phyloP scores from a whole-genome alignment of 2,888 invertebrate species.

The Andricus quercusramuli region DNA sequence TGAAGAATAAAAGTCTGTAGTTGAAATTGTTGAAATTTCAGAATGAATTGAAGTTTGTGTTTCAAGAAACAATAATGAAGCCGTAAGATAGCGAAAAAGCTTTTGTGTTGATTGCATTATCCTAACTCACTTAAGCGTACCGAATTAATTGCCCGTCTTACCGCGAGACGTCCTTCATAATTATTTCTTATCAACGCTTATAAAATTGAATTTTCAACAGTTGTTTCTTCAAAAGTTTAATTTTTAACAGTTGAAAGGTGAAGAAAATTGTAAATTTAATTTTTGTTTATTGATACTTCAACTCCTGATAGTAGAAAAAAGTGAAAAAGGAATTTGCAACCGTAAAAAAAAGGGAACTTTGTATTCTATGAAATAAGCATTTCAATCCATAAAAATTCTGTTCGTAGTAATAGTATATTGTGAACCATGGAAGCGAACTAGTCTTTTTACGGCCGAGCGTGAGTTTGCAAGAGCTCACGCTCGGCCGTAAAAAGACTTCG shows the following conservation, averaged over 20 bases:
- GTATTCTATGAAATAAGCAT: neutral
- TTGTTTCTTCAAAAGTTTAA: neutral
- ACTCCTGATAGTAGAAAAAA: too few species aligned
- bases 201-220: neutral
- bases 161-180: neutral
- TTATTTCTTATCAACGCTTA: conserved; percentile 2
- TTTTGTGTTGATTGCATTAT: neutral
- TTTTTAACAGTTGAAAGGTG: too few species aligned
- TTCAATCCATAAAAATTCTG: too few species aligned
- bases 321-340: too few species aligned
- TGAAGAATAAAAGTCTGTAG: too few species aligned
- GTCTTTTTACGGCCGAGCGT: too few species aligned
- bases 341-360: neutral
- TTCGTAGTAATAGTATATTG: neutral
- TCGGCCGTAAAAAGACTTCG: too few species aligned
- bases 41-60: neutral
- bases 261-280: too few species aligned
- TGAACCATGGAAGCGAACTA: too few species aligned
- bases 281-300: too few species aligned
- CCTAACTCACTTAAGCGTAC: conserved; percentile 5
- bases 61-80: neutral
- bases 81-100: neutral
- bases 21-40: too few species aligned
- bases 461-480: too few species aligned
- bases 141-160: conserved; percentile 3